Base-by-base conservation (phyloP, 2,797 vertebrate species). In the Ataeniobius toweri region DNA sequence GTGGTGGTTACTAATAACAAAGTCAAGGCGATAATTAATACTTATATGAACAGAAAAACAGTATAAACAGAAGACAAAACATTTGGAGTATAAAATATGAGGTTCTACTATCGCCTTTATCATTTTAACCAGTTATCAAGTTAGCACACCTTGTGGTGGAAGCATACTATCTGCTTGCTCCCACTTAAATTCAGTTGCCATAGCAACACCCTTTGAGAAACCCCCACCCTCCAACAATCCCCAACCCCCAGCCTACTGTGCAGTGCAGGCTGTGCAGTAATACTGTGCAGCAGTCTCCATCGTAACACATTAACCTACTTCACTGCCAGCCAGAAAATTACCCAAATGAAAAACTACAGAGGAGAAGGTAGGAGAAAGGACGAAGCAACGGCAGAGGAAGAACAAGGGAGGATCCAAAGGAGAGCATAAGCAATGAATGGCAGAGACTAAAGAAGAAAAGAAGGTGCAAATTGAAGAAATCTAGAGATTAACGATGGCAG, bases 251-350 rank as follows among this genome's bases (percentile, higher is more conserved):
- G 51, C 39, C 53, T 58, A 68, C 84, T 74, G 65, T 79, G 88
- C 80, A 48, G 84, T 79, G 89, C 82, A 88, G 80, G 81, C 86
- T 86, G 82, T 77, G 86, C 89, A 85, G 79, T 50, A 75, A 88
- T 58, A 82, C 77, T 14, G 73, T 80, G 83, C 63, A 20, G 76
- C 51, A 73, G 55, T 85, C 85, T 92, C 89, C 90, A 93, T 90
- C 90, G 83, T 95, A 93, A 93, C 94, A 96, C 93, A 94, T 94
- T 95, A 94, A 95, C 95, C 94, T 92, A 95, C 91, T 94, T 95
- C 90, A 81, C 78, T 58, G 80, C 12, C 31, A 76, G 71, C 63
- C 9, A 50, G 26, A 87, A 89, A 44, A 80, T 36, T 67, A 89
- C 84, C 86, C 77, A 81, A 79, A 90, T 77, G 67, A 79, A 85